Evolutionary conservation across 1,140 invertebrate genomes (phyloP), one percentile per base, ranked within the genome.

Genomic region (Drosophila eugracilis): DNA sequence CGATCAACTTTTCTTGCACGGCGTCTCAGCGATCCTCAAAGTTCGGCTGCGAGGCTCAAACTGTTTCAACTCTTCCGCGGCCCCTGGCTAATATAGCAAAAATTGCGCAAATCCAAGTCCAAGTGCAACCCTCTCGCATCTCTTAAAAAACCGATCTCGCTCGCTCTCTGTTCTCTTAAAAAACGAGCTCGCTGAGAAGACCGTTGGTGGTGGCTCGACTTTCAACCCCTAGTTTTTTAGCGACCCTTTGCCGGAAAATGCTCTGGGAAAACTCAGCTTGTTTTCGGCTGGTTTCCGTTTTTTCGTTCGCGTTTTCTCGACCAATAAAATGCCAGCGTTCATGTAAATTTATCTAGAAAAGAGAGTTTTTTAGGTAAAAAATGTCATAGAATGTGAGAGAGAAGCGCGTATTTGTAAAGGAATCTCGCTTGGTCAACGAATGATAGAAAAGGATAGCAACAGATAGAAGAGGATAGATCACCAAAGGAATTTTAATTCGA

Each of bases 11-110:
- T 45, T 55, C 45, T 77, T 55, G 41, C 60, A 60, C 57, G 42
- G 50, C 74, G 49, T 53, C 52, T 75, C 34, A 36, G 53, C 78
- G 74, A 84, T 90, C 74, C 72, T 80, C 58, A 60, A 91, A 85
- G 86, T 88, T 91, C 88, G 83, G 89, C 90, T 71, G 71, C 75
- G 58, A 60, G 67, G 81, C 85, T 75, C 89, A 89, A 91, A 91
- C 89, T 91, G 89, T 78, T 72, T 91, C 84, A 91, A 91, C 90
- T 91, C 86, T 91, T 91, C 77, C 83, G 62, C 70, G 34, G 44
- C 37, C 34, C 36, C 52, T 57, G 39, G 73, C 77, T 89, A 91
- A 91, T 91, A 91, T 90, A 91, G 88, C 53, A 84, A 74, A 90
- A 81, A 85, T 63, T 71, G 42, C 60, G 70, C 65, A 81, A 88